Base-by-base conservation (phyloP, 2,797 vertebrate species). In the Mionectes olivaceus region DNA sequence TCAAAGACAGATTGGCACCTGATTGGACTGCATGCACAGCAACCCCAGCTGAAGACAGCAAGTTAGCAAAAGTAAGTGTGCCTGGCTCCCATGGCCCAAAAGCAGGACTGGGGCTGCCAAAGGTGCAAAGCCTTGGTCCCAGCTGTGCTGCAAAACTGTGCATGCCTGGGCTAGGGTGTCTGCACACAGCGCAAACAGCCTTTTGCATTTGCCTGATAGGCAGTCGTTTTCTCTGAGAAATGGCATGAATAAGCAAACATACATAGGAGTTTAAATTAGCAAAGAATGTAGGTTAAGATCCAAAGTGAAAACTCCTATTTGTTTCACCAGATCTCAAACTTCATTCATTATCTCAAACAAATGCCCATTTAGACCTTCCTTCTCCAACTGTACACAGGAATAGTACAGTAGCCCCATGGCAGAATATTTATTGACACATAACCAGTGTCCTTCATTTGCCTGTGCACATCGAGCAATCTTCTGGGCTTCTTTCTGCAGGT, bases 401-500 rank as follows among this genome's bases (percentile, higher is more conserved):
- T n/a, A 80, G 15, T 5, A 10, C 61, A 73, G 50, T 50, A 94
- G 64, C 33, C 23, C 39, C 41, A 13, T 2, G 2, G 71, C 22
- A 90, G 67, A 61, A 49, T 47, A 56, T 43, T 88, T 47, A 21
- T 55, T 71, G 57, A 56, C n/a, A 32, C 11, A 57, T 50, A 77
- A 49, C 4, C 1, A 2, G 21, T 71, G 41, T 55, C 35, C 27
- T 80, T 68, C 71, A 32, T 80, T 43, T 81, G 22, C 11, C 25
- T 4, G 4, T 0, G 3, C 27, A 60, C 0, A 0, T 33, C 59
- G 15, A 74, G 8, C 19, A 1, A 24, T 37, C n/a, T 74, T 85
- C 56, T 52, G 70, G 43, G 33, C 25, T 91, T 67, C 80, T 68
- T 82, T 80, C 59, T 74, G 11, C 44, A 90, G 16, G 27, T 95